Evolutionary conservation across 2,888 invertebrate genomes (phyloP).

Genomic region (Carterocephalus palaemon): DNA sequence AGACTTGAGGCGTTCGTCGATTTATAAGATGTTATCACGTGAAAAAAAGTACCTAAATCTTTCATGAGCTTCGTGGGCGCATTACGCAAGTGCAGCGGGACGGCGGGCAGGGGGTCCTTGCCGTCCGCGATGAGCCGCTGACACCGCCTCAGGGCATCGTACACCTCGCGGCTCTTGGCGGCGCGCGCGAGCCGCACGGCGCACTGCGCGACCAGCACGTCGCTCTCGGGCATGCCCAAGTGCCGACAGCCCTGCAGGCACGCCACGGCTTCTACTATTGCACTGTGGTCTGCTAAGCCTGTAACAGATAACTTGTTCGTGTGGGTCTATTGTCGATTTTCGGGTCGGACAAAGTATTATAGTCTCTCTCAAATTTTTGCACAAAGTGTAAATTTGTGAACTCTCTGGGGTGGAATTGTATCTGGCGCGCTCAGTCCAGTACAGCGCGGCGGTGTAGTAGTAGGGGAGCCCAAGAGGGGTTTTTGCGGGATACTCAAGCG

Average conservation of each 20-base stretch:
- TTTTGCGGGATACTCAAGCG: no score
- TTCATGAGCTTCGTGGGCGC: conserved; percentile 89
- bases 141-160: conserved; percentile 79
- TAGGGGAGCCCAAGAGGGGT: no score
- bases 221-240: conserved; percentile 90
- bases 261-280: conserved; percentile 83
- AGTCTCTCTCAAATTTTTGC: no score
- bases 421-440: conserved; percentile 90
- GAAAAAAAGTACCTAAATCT: conserved; percentile 86
- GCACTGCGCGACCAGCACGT: conserved; percentile 87
- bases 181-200: conserved; percentile 87
- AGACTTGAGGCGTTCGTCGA: no score
- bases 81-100: conserved; percentile 88
- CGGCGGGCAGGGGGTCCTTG: conserved; percentile 84
- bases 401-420: no score
- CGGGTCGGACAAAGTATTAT: no score
- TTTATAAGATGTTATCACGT: no score
- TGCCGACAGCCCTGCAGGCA: conserved; percentile 89
- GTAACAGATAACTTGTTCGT: conserved; percentile 25
- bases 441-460: conserved; percentile 88
- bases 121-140: conserved; percentile 79
- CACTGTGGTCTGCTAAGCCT: conserved; percentile 83
- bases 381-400: neutral
- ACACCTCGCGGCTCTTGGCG: conserved; percentile 84
- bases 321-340: no score